Evolutionary conservation across 2,797 vertebrate genomes (phyloP).

Genomic region (Mormyrus proboscirostris): DNA sequence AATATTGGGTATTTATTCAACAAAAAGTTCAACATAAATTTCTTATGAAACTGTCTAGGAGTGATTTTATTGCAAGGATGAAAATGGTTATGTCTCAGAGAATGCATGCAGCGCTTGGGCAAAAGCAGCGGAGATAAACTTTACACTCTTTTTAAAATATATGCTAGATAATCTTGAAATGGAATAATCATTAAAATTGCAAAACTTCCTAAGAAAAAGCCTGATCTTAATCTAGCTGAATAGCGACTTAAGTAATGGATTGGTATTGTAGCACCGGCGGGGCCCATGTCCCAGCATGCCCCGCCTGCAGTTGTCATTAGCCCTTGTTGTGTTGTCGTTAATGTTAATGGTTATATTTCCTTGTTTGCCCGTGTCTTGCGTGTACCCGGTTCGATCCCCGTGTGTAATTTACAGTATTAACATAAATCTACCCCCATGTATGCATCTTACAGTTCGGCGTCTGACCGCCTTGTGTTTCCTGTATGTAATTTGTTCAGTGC

Average conservation of each 20-base stretch:
- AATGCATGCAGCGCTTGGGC: not conserved
- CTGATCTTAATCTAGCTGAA: not conserved
- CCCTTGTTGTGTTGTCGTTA: no score
- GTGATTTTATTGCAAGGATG: not conserved
- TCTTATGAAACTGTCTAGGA: not conserved
- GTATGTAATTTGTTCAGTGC: no score
- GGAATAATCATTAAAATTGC: not conserved
- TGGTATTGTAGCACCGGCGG: not conserved
- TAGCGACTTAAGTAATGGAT: not conserved
- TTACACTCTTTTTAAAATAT: not conserved
- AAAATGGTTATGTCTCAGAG: not conserved
- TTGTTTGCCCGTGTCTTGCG: no score
- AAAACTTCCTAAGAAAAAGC: not conserved
- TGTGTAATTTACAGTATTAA: no score
- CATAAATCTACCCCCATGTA: no score
- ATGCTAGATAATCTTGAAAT: not conserved
- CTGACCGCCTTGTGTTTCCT: no score
- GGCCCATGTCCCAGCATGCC: no score
- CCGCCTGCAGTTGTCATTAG: no score
- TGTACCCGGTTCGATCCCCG: no score
- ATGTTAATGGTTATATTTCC: no score
- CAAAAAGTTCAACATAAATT: not conserved
- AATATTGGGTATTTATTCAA: not conserved
- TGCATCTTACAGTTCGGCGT: no score
- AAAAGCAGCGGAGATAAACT: not conserved